phyloP scores from a whole-genome alignment of 2,888 invertebrate species.

The Lasius fuliginosus region DNA sequence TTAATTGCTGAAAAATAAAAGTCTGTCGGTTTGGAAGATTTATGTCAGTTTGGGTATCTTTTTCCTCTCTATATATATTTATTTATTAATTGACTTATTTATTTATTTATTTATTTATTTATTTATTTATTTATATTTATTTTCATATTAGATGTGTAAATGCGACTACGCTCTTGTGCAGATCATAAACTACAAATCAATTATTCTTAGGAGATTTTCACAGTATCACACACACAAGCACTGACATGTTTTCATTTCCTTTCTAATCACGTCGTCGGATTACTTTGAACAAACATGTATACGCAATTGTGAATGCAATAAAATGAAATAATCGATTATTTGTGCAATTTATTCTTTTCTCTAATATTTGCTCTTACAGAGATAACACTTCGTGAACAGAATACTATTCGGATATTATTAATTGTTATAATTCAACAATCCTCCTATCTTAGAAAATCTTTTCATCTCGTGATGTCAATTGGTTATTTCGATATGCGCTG shows the following conservation, averaged over 20 bases:
- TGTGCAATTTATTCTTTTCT: background rate
- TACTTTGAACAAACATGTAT: slow-evolving; percentile 60
- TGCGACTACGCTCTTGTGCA: background rate
- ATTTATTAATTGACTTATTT: slow-evolving; percentile 54
- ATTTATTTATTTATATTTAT: slow-evolving; percentile 69
- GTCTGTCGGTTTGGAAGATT: background rate
- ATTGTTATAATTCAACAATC: background rate
- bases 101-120: slow-evolving; percentile 72
- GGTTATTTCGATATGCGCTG: background rate
- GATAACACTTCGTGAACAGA: background rate
- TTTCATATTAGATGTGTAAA: background rate
- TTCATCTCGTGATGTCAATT: background rate
- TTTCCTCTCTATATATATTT: slow-evolving; percentile 39
- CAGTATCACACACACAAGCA: background rate
- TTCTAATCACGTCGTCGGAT: slow-evolving; percentile 34
- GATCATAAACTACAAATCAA: background rate
- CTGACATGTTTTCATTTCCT: background rate
- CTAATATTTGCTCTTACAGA: background rate
- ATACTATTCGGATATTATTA: background rate
- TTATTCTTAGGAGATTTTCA: background rate
- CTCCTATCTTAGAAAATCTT: background rate
- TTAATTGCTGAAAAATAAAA: background rate
- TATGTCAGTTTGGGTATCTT: background rate
- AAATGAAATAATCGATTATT: slow-evolving; percentile 67
- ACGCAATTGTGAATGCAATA: slow-evolving; percentile 73